These are phyloP conservation scores for Colletes gigas DNA, from an alignment of 1,140 invertebrate genomes.

Conservation along the genomic window DNA sequence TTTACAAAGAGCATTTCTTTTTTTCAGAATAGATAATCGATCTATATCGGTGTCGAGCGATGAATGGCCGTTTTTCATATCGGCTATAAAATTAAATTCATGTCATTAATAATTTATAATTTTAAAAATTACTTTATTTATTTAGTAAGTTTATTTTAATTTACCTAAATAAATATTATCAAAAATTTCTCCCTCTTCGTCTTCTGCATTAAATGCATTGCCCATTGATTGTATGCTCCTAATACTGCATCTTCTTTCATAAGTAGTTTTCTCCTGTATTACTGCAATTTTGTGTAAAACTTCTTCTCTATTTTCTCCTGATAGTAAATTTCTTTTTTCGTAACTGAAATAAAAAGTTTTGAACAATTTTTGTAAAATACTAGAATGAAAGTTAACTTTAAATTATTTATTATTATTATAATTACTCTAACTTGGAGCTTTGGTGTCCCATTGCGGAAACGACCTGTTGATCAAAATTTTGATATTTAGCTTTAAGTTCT, in stretches of 20 bases:
- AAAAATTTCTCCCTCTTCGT: conserved; percentile 91
- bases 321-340: conserved; percentile 31
- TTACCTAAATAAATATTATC: conserved; percentile 85
- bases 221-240: conserved; percentile 80
- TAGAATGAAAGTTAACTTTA: background rate
- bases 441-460: conserved; percentile 31
- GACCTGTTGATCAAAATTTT: conserved; percentile 4
- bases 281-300: conserved; percentile 42
- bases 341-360: conserved; percentile 29
- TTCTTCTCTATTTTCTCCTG: conserved; percentile 26
- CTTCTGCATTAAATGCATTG: conserved; percentile 87
- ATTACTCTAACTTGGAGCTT: conserved; percentile 41
- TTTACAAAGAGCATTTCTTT: conserved; percentile 92
- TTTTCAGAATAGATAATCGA: conserved; percentile 87
- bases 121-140: background rate
- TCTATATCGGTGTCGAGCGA: conserved; percentile 64
- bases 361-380: conserved; percentile 26
- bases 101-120: background rate
- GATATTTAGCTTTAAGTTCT: conserved; percentile 57
- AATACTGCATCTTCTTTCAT: conserved; percentile 73
- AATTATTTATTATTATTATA: background rate
- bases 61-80: conserved; percentile 82
- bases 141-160: conserved; percentile 37
- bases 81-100: conserved; percentile 75
- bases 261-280: conserved; percentile 71